Conservation (phyloP, 2,113 vertebrate species). For the Tachysurus vachellii region DNA sequence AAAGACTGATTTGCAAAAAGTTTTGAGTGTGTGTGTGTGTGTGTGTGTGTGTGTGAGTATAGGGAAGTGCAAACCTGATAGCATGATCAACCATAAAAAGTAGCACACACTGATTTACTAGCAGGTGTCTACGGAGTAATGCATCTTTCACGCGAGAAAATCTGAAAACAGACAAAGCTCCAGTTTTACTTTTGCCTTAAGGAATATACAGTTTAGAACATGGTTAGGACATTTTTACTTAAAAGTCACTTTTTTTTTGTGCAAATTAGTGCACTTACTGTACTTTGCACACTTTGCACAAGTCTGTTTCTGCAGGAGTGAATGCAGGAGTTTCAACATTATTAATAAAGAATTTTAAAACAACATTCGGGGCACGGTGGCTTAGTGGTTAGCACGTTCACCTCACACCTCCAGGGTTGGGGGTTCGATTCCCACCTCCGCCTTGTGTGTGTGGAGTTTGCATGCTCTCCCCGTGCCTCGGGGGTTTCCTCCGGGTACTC, state of each 20-base stretch:
- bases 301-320: background rate
- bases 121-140: background rate
- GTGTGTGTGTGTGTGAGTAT: no score
- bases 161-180: no score
- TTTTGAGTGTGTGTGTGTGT: background rate
- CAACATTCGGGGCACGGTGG: no score
- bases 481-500: no score
- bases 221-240: background rate
- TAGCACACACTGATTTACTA: background rate
- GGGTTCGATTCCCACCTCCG: no score
- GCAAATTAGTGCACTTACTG: background rate
- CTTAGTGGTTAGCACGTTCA: no score
- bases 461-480: no score
- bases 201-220: no score
- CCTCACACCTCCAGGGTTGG: no score
- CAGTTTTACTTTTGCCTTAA: background rate
- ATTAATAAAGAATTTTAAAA: background rate
- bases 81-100: background rate
- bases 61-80: no score
- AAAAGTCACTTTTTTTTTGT: background rate
- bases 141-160: background rate
- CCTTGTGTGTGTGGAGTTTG: no score
- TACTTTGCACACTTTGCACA: background rate
- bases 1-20: background rate
- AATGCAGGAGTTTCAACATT: background rate